These are phyloP conservation scores for Larimichthys polyactis DNA, from an alignment of 2,113 vertebrate genomes.

Conservation along the genomic window DNA sequence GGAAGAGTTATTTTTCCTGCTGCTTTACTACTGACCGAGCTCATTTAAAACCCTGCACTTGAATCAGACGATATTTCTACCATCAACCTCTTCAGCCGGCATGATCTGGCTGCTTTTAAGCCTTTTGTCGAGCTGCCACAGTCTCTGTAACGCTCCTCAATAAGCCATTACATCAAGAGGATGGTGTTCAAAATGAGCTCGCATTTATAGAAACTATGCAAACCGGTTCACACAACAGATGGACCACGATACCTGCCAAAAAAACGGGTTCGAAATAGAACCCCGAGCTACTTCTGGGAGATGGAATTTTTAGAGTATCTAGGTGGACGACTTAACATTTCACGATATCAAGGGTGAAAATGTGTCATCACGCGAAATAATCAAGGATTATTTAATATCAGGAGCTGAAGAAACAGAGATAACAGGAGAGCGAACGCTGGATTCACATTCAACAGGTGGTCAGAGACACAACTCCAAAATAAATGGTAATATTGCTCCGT, in stretches of 20 bases:
- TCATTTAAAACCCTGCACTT: constrained; percentile 13
- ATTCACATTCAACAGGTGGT: no score
- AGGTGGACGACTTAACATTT: constrained; percentile 55
- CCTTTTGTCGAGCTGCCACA: constrained; percentile 7
- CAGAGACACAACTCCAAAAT: no score
- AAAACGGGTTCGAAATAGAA: constrained; percentile 41
- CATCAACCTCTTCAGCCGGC: not conserved
- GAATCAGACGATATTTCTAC: constrained; percentile 17
- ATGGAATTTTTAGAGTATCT: constrained; percentile 27
- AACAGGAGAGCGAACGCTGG: no score
- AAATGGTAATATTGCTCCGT: no score
- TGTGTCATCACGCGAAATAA: not conserved
- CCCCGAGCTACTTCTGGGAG: constrained; percentile 19
- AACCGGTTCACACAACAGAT: constrained; percentile 64
- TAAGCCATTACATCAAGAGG: constrained; percentile 37
- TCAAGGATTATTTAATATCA: not conserved
- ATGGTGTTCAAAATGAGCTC: constrained; percentile 22
- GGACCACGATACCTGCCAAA: constrained; percentile 62
- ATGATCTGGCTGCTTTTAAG: constrained; percentile 31
- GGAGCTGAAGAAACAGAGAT: no score
- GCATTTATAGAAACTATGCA: constrained; percentile 51
- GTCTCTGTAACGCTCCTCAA: constrained; percentile 25
- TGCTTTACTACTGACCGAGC: not conserved
- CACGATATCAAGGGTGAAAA: not conserved
- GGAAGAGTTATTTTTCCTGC: not conserved